Percentiles rank a stretch among this genome's conserved stretches.
These are phyloP conservation scores for Lepidurus arcticus DNA, from an alignment of 1,140 invertebrate species.

Conservation along the genomic window DNA sequence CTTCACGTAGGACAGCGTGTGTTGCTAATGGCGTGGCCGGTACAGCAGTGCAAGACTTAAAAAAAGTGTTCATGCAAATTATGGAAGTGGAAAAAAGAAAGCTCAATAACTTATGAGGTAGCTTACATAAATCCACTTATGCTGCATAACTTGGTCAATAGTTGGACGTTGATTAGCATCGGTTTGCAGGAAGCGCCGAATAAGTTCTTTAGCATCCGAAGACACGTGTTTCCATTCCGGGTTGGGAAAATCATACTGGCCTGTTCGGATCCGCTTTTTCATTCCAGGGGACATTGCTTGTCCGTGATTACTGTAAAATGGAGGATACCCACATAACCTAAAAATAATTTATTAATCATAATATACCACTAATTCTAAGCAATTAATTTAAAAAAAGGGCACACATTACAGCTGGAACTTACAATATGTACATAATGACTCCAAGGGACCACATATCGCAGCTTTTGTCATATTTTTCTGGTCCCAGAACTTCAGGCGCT, in stretches of 20 bases:
- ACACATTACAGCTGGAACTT: slow-evolving; percentile 48
- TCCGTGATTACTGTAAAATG: slow-evolving; percentile 96
- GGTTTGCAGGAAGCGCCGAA: slow-evolving; percentile 85
- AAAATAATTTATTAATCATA: slow-evolving; percentile 9
- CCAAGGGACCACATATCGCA: slow-evolving; percentile 98
- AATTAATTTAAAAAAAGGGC: slow-evolving; percentile 18
- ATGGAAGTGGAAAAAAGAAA: slow-evolving; percentile 25
- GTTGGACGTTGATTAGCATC: slow-evolving; percentile 81
- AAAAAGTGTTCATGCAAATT: slow-evolving; percentile 38
- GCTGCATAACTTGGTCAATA: slow-evolving; percentile 84
- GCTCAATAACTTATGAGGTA: slow-evolving; percentile 26
- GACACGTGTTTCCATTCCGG: slow-evolving; percentile 96
- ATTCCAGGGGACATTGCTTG: slow-evolving; percentile 97
- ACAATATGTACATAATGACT: slow-evolving; percentile 97
- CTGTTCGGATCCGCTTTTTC: slow-evolving; percentile 93
- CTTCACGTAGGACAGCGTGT: slow-evolving; percentile 75
- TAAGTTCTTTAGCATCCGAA: slow-evolving; percentile 88
- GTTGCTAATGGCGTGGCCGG: slow-evolving; percentile 91
- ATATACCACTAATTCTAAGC: background rate
- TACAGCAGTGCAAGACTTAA: slow-evolving; percentile 74
- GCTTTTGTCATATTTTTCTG: slow-evolving; percentile 96
- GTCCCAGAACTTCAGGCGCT: slow-evolving; percentile 92
- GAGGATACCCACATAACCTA: slow-evolving; percentile 93
- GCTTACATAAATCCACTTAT: slow-evolving; percentile 83
- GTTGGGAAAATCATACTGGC: slow-evolving; percentile 93